Evolutionary conservation across 2,888 invertebrate genomes (phyloP).

Genomic region (Elaeidobius kamerunicus): DNA sequence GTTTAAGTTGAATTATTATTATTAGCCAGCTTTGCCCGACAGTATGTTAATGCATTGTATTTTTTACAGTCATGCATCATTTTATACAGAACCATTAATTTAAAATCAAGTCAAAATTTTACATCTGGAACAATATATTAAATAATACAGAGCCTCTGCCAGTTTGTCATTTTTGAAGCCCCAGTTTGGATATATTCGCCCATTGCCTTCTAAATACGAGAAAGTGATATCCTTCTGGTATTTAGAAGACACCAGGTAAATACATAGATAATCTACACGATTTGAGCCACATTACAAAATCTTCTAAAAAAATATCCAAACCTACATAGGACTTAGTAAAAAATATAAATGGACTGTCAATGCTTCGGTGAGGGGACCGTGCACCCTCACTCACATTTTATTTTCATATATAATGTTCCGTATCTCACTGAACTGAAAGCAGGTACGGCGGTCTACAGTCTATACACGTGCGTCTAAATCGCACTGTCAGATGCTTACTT

Average conservation of each 20-base stretch:
- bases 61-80: not conserved
- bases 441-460: slow-evolving; percentile 47
- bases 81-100: not conserved
- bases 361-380: slow-evolving; percentile 37
- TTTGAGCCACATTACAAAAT: slow-evolving; percentile 48
- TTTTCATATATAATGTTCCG: slow-evolving; percentile 42
- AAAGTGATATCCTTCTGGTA: no score
- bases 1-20: not conserved
- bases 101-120: not conserved
- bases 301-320: slow-evolving; percentile 49
- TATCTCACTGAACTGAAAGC: slow-evolving; percentile 45
- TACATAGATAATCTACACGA: slow-evolving; percentile 35
- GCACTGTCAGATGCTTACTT: slow-evolving; percentile 45
- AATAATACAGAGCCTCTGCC: no score
- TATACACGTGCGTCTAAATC: slow-evolving; percentile 42
- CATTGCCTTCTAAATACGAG: no score
- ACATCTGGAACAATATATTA: slow-evolving; percentile 1
- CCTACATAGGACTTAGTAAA: slow-evolving; percentile 46
- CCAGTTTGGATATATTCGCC: slow-evolving; percentile 38
- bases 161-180: slow-evolving; percentile 39
- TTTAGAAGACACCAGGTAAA: slow-evolving; percentile 31
- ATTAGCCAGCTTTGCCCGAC: no score
- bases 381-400: slow-evolving; percentile 16
- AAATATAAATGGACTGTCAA: slow-evolving; percentile 48
- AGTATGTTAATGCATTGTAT: no score